A percentile compares a stretch with the other conserved stretches of the same genome.
phyloP scores from a whole-genome alignment of 2,113 vertebrate genomes.

The Semnornis frantzii region DNA sequence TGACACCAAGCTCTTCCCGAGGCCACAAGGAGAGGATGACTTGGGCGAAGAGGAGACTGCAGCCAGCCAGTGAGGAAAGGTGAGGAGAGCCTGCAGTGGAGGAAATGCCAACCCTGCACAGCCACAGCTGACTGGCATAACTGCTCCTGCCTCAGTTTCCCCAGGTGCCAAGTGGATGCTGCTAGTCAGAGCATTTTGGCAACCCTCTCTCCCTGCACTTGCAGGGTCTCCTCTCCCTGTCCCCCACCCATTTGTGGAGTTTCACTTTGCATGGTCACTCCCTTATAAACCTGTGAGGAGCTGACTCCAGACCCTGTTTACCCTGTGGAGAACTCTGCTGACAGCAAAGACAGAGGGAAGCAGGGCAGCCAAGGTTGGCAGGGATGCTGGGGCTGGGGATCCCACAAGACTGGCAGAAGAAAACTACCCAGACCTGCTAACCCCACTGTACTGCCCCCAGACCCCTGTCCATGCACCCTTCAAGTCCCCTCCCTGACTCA shows the following conservation, averaged over 20 bases:
- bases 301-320: neutral
- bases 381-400: neutral
- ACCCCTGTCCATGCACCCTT: rapidly evolving
- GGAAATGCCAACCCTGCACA: neutral
- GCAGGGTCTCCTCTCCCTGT: rapidly evolving
- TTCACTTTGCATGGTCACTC: rapidly evolving
- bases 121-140: rapidly evolving
- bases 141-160: slow-evolving; percentile 5
- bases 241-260: neutral
- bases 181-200: rapidly evolving
- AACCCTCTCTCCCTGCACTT: neutral
- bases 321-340: neutral
- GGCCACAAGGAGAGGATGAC: rapidly evolving
- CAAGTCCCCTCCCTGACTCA: rapidly evolving
- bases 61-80: no score
- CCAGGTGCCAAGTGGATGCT: rapidly evolving
- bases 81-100: rapidly evolving
- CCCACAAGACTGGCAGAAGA: neutral
- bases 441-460: rapidly evolving
- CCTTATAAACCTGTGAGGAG: neutral
- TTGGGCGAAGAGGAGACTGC: neutral
- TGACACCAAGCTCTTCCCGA: neutral
- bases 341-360: neutral
- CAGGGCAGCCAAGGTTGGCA: neutral
- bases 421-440: rapidly evolving